A percentile compares a stretch with the other conserved stretches of the same genome.
Evolutionary conservation across 2,797 vertebrate species (phyloP).

Genomic region (Loris lydekkerianus): DNA sequence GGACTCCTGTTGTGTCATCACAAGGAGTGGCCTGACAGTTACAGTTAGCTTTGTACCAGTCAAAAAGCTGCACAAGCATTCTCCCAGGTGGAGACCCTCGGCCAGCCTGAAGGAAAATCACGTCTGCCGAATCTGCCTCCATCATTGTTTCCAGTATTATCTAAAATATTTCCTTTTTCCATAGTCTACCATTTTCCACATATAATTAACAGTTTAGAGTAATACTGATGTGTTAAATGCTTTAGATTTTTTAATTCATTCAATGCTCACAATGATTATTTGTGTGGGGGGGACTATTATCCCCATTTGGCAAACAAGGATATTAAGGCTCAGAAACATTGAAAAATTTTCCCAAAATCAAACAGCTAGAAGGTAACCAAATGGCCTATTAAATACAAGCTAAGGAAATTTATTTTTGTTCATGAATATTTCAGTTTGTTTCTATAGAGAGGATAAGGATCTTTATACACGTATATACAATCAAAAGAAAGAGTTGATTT

Average conservation of each 20-base stretch:
- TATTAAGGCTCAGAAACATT: not conserved
- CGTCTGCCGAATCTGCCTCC: not conserved
- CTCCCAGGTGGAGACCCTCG: not conserved
- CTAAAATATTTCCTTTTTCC: not conserved
- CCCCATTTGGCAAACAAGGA: not conserved
- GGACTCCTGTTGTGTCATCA: not conserved
- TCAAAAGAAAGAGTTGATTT: not conserved
- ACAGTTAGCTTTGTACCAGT: not conserved
- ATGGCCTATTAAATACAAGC: not conserved
- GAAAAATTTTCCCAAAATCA: not conserved
- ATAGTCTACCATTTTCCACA: not conserved
- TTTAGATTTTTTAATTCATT: constrained; percentile 32
- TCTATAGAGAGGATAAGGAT: not conserved
- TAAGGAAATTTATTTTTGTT: not conserved
- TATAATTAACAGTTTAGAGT: not conserved
- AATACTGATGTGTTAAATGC: not conserved
- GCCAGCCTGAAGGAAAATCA: not conserved
- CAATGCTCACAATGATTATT: not conserved
- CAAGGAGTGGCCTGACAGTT: not conserved
- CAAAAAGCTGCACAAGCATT: not conserved
- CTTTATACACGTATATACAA: not conserved
- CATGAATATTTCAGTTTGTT: constrained; percentile 31
- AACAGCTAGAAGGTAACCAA: not conserved
- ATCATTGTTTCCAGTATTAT: not conserved
- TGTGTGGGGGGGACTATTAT: not conserved